Base-by-base conservation (phyloP, 1,140 invertebrate genomes). In the Gryon sp. region DNA sequence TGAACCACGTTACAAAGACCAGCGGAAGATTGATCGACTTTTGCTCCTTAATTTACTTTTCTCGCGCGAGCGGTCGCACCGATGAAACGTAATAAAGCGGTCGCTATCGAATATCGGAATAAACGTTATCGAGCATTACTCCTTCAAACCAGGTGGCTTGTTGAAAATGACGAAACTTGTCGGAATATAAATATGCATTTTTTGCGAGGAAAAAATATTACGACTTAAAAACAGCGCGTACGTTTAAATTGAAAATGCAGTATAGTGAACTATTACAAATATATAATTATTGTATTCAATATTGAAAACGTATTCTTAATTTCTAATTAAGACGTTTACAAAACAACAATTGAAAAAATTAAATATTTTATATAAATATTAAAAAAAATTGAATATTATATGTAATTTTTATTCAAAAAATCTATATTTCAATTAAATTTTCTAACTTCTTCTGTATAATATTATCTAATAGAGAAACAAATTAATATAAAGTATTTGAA, bases 41-140 rank as follows among this genome's bases (percentile, higher is more conserved):
- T 76, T 76, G 57, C 65, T 69, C 73, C 73, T 76, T 76, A 76
- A 76, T 76, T 76, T 76, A 76, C 73, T 70, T 76, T 69, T 76
- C 73, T 65, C 73, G 65, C 59, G 65, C 65, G 59, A 65, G 52
- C 52, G 59, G 63, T 65, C 65, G 59, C 73, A 28, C 59, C 57
- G 73, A 69, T 70, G 62, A 72, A 72, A 77, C 75, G 75, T 68
- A 72, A 69, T 68, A 70, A 76, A 76, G 73, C 52, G 73, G 73
- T 69, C 38, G 73, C 59, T 76, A 76, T 76, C 65, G 65, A 70
- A 65, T 76, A 76, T 76, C 65, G 73, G 65, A 76, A 76, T 76
- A 76, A 76, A 76, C 59, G 73, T 76, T 76, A 69, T 70, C 73
- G 65, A 76, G 65, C 57, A 76, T 76, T 70, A 68, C 59, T 76